Evolutionary conservation across 2,888 invertebrate genomes (phyloP), one percentile per base, ranked within the genome.

Genomic region (Morinoia aosen): DNA sequence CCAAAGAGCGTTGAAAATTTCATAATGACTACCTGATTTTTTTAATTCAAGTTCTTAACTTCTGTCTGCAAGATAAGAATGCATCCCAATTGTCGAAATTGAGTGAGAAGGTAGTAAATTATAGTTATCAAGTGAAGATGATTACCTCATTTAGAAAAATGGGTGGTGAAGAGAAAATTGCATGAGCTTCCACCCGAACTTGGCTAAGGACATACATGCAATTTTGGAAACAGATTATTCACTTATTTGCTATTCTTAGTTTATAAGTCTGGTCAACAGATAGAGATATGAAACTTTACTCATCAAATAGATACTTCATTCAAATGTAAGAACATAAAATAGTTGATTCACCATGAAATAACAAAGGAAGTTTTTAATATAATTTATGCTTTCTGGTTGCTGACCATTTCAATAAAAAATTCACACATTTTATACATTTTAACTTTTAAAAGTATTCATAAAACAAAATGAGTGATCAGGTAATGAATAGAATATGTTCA

Each of bases 261-360:
- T 58, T 56, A 93, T 93, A 93, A 33, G 93, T 93, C 93, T 93
- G 93, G 93, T 93, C 93, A 93, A 93, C 93, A 93, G 57, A 93
- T 93, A 57, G 57, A 93, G 93, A 57, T 93, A 93, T 93, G 93
- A 93, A 93, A 93, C 58, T 4, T 90, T 48, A 48, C 39, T 90
- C n/a, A 90, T 39, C 16, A 12, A 90, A 90, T 48, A 40, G 39
- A 33, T 90, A 40, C 40, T 39, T 90, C 14, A 76, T 76, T 19
- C 19, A 76, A 76, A 33, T 76, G 16, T 8, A 76, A 25, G 19
- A 76, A 76, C 19, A 76, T 8, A 19, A 76, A 76, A 76, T 10
- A 25, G 25, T 25, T 16, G 25, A 76, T 19, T 16, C 19, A 76
- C 76, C 25, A 76, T 3, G 76, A 33, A 76, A 76, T 14, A 76